A percentile compares a stretch with the other conserved stretches of the same genome.
These are phyloP conservation scores for Tretioscincus oriximinensis DNA, from an alignment of 2,113 vertebrate genomes.

Conservation along the genomic window DNA sequence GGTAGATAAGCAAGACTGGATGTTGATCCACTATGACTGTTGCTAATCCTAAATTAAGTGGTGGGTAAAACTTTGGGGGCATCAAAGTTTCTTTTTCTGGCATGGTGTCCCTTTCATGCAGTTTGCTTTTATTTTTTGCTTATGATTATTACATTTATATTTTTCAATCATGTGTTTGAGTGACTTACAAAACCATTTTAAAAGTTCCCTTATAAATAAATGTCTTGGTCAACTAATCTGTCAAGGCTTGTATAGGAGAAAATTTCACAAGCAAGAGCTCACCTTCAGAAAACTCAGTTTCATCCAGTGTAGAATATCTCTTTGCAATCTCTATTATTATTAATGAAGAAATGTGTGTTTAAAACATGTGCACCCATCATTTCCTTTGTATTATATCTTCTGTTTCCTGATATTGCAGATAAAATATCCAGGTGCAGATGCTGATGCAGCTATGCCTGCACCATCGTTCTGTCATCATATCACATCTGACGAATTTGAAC, in stretches of 20 bases:
- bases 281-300: neutral
- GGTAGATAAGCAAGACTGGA: no score
- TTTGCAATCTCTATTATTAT: neutral
- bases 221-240: neutral
- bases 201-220: neutral
- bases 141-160: neutral
- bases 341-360: neutral
- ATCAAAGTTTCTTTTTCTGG: neutral
- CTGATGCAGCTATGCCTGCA: constrained; percentile 66
- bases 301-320: neutral
- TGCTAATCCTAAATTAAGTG: no score
- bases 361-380: neutral
- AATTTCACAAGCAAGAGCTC: neutral
- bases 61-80: no score
- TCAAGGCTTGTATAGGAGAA: neutral
- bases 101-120: neutral
- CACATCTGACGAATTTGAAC: constrained; percentile 78
- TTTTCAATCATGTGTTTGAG: neutral
- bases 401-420: constrained; percentile 64
- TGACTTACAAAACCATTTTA: neutral
- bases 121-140: neutral
- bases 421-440: constrained; percentile 81
- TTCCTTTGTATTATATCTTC: neutral
- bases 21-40: no score
- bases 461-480: constrained; percentile 75